phyloP scores from a whole-genome alignment of 2,888 invertebrate genomes.

The Caenorhabditis becei region DNA sequence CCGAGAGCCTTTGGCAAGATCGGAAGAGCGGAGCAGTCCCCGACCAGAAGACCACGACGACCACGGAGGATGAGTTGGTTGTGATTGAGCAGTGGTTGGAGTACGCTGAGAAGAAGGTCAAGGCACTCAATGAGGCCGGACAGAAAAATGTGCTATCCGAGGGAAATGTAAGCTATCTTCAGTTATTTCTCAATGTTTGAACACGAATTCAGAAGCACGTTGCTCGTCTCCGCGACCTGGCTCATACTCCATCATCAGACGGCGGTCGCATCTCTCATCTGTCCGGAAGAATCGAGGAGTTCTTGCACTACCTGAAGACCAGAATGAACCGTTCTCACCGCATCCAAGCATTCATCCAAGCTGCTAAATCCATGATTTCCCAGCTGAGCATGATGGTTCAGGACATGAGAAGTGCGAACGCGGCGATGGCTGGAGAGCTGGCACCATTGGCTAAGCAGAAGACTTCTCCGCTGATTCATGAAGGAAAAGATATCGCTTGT shows the following conservation, averaged over 20 bases:
- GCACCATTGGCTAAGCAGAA: constrained; percentile 79
- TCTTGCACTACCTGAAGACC: constrained; percentile 72
- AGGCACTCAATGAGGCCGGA: constrained; percentile 69
- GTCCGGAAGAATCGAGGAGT: constrained; percentile 69
- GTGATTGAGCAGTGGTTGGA: constrained; percentile 70
- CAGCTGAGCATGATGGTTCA: constrained; percentile 77
- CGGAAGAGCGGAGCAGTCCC: constrained; percentile 17
- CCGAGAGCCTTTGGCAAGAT: constrained; percentile 73
- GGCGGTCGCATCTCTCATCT: constrained; percentile 66
- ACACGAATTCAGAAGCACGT: constrained; percentile 47
- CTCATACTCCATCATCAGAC: constrained; percentile 51
- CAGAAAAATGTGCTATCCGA: constrained; percentile 64
- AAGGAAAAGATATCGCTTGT: constrained; percentile 75
- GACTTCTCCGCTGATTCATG: constrained; percentile 71
- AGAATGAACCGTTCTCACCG: constrained; percentile 65
- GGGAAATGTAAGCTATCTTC: constrained; percentile 62
- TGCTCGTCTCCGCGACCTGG: constrained; percentile 52
- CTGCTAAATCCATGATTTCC: constrained; percentile 73
- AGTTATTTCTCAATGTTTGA: not conserved
- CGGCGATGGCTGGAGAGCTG: constrained; percentile 79
- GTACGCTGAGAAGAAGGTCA: constrained; percentile 66
- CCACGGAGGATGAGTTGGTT: constrained; percentile 58
- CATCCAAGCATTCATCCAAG: constrained; percentile 71
- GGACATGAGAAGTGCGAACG: constrained; percentile 77
- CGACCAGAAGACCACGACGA: constrained; percentile 34